Conservation (phyloP, 2,888 invertebrate species). For the Heliconius aoede region DNA sequence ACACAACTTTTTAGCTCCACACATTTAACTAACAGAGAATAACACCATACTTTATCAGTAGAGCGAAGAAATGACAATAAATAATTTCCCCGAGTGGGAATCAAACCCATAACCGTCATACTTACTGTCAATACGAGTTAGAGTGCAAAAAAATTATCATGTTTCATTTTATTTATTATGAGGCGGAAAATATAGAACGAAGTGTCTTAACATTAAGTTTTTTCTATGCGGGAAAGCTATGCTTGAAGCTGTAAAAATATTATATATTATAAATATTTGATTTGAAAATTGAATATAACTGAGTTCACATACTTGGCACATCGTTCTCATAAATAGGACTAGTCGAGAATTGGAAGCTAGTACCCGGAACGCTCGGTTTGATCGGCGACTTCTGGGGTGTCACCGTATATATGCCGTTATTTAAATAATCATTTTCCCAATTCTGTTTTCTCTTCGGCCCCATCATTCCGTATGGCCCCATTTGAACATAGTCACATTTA, state of each 20-base stretch:
- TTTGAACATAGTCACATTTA: constrained; percentile 78
- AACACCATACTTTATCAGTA: too few species aligned
- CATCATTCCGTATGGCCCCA: constrained; percentile 76
- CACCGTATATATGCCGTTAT: constrained; percentile 76
- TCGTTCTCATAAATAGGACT: constrained; percentile 80
- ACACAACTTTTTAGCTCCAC: too few species aligned
- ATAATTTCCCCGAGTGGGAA: too few species aligned
- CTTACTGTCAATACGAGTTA: too few species aligned
- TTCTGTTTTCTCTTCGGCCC: constrained; percentile 69
- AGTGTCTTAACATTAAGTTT: too few species aligned
- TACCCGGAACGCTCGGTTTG: constrained; percentile 71
- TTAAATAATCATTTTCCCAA: constrained; percentile 75
- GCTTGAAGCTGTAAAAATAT: not conserved
- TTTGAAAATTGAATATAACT: not conserved
- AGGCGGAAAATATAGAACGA: too few species aligned
- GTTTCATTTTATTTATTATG: not conserved
- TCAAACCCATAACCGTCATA: too few species aligned
- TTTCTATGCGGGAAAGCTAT: too few species aligned
- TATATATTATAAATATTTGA: not conserved
- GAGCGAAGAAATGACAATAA: too few species aligned
- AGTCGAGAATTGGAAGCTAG: constrained; percentile 76
- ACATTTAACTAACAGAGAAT: too few species aligned
- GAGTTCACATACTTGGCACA: constrained; percentile 64
- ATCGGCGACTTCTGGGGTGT: constrained; percentile 76
- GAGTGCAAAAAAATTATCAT: not conserved